These are phyloP conservation scores for Stichopus horrens DNA, from an alignment of 53 echinoderm and acorn worm genomes.

Conservation along the genomic window DNA sequence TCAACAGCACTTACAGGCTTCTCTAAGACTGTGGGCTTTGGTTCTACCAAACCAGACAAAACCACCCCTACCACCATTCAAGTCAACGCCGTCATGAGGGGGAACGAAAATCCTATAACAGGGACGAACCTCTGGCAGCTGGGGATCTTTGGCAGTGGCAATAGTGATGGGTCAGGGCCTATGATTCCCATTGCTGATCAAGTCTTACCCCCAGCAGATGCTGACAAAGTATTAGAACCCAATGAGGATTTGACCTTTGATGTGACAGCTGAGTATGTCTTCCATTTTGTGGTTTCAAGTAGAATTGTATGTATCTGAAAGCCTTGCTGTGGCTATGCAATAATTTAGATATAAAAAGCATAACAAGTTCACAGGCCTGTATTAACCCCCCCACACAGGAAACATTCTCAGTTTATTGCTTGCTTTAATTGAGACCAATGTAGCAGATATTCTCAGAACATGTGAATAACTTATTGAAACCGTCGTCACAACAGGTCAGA, in stretches of 20 bases:
- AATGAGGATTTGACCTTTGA: conserved; percentile 19
- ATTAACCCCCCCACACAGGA: background rate
- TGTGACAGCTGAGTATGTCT: conserved; percentile 21
- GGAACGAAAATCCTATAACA: conserved; percentile 5
- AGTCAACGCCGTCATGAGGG: background rate
- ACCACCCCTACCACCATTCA: background rate
- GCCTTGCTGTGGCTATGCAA: too few species aligned
- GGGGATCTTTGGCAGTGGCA: conserved; percentile 52
- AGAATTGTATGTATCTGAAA: too few species aligned
- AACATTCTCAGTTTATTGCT: background rate
- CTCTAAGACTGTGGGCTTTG: background rate
- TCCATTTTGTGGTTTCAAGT: background rate
- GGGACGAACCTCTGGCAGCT: conserved; percentile 66
- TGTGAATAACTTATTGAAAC: too few species aligned
- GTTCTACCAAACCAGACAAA: background rate
- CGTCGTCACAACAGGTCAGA: too few species aligned
- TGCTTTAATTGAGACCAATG: too few species aligned
- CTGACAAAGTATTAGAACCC: background rate
- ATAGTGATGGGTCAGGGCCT: conserved; percentile 45
- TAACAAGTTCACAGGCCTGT: background rate
- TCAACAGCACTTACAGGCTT: background rate
- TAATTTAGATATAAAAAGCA: too few species aligned
- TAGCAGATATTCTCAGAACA: too few species aligned
- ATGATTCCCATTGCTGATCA: conserved; percentile 26
- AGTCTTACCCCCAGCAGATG: conserved; percentile 19